A percentile compares a stretch with the other conserved stretches of the same genome.
Conservation (phyloP, 2,797 vertebrate species). For the Phalanger gymnotis region DNA sequence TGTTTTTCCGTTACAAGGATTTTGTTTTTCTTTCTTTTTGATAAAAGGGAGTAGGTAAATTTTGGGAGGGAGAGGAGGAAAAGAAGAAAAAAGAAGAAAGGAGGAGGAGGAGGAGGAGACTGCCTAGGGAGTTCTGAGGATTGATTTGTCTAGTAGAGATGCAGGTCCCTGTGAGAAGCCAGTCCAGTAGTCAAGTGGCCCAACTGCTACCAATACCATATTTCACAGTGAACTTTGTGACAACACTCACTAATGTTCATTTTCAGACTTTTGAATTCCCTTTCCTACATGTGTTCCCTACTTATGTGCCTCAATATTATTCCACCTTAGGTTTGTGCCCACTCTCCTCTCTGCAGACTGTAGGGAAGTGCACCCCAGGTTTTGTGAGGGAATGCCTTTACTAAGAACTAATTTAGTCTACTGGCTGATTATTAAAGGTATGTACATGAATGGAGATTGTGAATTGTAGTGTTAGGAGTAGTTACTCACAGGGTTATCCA, state of each 20-base stretch:
- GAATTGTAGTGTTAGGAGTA: background rate
- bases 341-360: background rate
- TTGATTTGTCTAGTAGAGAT: background rate
- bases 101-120: too few species aligned
- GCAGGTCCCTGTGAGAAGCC: background rate
- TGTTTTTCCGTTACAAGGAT: too few species aligned
- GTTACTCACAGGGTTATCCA: background rate
- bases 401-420: background rate
- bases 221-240: background rate
- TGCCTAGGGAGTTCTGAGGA: background rate
- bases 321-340: background rate
- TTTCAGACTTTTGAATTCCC: background rate
- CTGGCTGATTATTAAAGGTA: background rate
- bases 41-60: too few species aligned
- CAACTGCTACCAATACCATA: background rate
- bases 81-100: too few species aligned
- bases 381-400: background rate
- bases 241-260: background rate
- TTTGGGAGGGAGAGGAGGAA: too few species aligned
- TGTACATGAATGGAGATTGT: background rate
- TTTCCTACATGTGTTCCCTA: background rate
- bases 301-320: background rate
- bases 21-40: too few species aligned
- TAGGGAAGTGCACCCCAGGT: background rate
- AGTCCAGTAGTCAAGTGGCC: background rate